phyloP scores from a whole-genome alignment of 2,797 vertebrate genomes.

The Neosilurus hyrtlii region DNA sequence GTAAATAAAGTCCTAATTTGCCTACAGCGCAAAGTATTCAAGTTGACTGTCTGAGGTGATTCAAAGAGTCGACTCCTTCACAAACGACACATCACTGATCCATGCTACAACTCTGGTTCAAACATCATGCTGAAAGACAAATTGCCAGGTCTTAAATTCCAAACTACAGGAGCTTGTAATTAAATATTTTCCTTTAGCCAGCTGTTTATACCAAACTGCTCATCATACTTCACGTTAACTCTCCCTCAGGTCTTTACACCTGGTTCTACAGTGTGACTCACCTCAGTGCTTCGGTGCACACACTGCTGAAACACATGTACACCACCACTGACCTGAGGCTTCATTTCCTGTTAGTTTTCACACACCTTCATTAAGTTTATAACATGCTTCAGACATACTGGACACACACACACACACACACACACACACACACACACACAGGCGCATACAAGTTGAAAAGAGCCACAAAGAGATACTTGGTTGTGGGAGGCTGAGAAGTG shows the following conservation, averaged over 20 bases:
- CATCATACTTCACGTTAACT: slow-evolving; percentile 61
- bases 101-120: not conserved
- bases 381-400: slow-evolving; percentile 45
- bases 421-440: not conserved
- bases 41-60: not conserved
- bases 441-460: not conserved
- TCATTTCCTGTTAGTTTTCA: slow-evolving; percentile 66
- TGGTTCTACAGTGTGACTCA: slow-evolving; percentile 58
- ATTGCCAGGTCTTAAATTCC: not conserved
- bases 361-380: slow-evolving; percentile 45
- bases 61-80: not conserved
- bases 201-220: slow-evolving; percentile 46
- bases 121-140: not conserved
- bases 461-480: not conserved
- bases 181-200: slow-evolving; percentile 43
- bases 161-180: not conserved
- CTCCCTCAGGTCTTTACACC: slow-evolving; percentile 69
- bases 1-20: not conserved
- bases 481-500: not conserved
- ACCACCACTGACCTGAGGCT: slow-evolving; percentile 62
- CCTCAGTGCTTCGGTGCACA: not conserved
- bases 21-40: not conserved
- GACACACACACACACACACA: slow-evolving; percentile 11
- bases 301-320: slow-evolving; percentile 42
- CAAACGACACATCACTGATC: not conserved